Conservation (phyloP, 2,113 vertebrate genomes). For the Epinephelus cyanopodus region DNA sequence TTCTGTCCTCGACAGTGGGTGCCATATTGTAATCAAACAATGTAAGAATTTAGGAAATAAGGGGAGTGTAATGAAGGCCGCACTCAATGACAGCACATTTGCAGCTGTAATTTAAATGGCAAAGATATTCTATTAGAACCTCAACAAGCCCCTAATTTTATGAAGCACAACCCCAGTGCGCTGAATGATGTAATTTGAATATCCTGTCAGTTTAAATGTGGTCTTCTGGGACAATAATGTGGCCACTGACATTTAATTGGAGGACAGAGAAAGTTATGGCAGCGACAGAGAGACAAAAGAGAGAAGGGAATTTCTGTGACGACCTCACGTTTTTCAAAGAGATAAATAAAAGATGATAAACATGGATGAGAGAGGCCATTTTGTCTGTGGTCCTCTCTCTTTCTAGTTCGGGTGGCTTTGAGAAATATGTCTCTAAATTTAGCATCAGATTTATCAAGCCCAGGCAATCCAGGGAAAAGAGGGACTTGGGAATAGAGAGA, state of each 20-base stretch:
- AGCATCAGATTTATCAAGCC: constrained; percentile 93
- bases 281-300: constrained; percentile 52
- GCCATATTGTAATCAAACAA: constrained; percentile 71
- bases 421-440: constrained; percentile 90
- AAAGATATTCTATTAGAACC: constrained; percentile 70
- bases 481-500: constrained; percentile 72
- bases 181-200: constrained; percentile 64
- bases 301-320: constrained; percentile 42
- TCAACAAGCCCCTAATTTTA: constrained; percentile 72
- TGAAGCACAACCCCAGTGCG: constrained; percentile 66
- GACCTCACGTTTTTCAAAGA: constrained; percentile 68
- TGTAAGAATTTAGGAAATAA: constrained; percentile 62
- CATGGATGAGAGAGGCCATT: constrained; percentile 72
- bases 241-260: constrained; percentile 76
- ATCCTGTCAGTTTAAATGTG: constrained; percentile 66
- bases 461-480: constrained; percentile 75
- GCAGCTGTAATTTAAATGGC: constrained; percentile 72
- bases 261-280: constrained; percentile 60
- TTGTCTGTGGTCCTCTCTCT: constrained; percentile 67
- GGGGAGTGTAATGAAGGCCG: constrained; percentile 51
- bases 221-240: constrained; percentile 52
- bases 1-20: constrained; percentile 41
- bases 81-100: constrained; percentile 58
- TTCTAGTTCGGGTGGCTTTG: constrained; percentile 69
- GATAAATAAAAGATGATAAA: constrained; percentile 81